Conservation (phyloP, 2,797 vertebrate genomes). For the Pempheris klunzingeri region DNA sequence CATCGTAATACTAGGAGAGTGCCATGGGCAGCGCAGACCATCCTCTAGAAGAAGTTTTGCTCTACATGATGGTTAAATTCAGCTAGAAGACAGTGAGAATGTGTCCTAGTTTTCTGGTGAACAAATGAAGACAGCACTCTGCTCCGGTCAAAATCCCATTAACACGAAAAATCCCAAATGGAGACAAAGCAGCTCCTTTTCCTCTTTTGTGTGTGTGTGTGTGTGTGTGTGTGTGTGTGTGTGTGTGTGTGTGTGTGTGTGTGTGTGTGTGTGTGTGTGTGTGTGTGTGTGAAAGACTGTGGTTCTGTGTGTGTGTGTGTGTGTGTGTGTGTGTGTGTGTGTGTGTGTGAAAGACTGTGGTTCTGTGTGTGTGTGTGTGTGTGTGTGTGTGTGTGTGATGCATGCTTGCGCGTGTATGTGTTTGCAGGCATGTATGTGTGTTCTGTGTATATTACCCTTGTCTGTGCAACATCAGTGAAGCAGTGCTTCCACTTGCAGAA, state of each 20-base stretch:
- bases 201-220: slow-evolving; percentile 23
- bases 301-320: slow-evolving; percentile 30
- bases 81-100: slow-evolving; percentile 12
- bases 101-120: slow-evolving; percentile 48
- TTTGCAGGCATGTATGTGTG: slow-evolving; percentile 30
- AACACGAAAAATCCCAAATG: slow-evolving; percentile 60
- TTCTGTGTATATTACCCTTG: slow-evolving; percentile 61
- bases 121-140: slow-evolving; percentile 29
- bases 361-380: slow-evolving; percentile 30
- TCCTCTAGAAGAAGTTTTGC: not conserved
- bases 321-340: slow-evolving; percentile 37
- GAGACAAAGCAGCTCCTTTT: slow-evolving; percentile 81
- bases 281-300: too few relatives aligned
- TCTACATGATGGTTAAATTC: not conserved
- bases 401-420: too few relatives aligned
- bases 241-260: slow-evolving; percentile 27
- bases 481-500: slow-evolving; percentile 70
- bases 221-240: slow-evolving; percentile 28
- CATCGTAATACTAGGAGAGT: not conserved
- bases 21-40: not conserved
- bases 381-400: slow-evolving; percentile 36
- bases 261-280: slow-evolving; percentile 11
- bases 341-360: too few relatives aligned
- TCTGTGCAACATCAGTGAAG: slow-evolving; percentile 72
- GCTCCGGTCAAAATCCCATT: slow-evolving; percentile 59